Percentiles rank a stretch among this genome's conserved stretches.
Conservation (phyloP, 2,113 vertebrate genomes). For the Campylomormyrus tamandua region DNA sequence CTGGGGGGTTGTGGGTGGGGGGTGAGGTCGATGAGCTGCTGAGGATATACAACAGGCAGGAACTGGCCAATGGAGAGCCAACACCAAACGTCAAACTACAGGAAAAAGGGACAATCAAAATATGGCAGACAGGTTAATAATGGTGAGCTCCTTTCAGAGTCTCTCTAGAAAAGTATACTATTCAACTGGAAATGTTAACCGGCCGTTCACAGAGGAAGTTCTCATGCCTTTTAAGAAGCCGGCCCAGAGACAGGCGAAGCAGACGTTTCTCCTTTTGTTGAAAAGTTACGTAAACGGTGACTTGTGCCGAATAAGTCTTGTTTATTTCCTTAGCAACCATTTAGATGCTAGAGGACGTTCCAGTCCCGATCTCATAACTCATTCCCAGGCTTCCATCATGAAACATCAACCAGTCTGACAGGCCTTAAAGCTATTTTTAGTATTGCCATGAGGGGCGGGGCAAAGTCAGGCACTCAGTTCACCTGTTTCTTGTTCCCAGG, state of each 20-base stretch:
- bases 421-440: neutral
- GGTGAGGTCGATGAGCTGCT: neutral
- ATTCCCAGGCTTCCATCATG: neutral
- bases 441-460: neutral
- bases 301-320: neutral
- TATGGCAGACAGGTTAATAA: neutral
- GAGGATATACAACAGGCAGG: neutral
- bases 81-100: neutral
- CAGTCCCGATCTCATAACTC: neutral
- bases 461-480: neutral
- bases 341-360: neutral
- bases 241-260: neutral
- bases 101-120: neutral
- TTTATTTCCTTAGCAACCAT: constrained; percentile 5
- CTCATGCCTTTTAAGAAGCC: neutral
- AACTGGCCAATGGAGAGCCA: neutral
- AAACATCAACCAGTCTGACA: constrained; percentile 8
- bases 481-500: neutral
- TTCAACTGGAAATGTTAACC: neutral
- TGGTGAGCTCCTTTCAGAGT: neutral
- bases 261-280: neutral
- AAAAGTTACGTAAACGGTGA: neutral
- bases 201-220: neutral
- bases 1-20: neutral
- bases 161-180: neutral